Evolutionary conservation across 1,140 invertebrate genomes (phyloP).

Genomic region (Macrobrachium rosenbergii): DNA sequence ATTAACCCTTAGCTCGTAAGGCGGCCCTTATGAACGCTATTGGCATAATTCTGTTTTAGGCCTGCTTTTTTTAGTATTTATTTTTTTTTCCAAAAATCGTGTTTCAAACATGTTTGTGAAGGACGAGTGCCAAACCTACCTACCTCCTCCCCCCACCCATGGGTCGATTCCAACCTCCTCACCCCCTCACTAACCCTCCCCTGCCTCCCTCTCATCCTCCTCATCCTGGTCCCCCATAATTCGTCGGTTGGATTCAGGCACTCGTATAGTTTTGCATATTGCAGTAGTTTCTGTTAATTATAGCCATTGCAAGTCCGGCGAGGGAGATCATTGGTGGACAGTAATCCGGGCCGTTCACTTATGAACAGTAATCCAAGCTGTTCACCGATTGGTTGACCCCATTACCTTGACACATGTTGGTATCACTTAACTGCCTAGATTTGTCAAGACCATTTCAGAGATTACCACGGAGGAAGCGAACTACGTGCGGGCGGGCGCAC

Average conservation of each 20-base stretch:
- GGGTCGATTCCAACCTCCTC: neutral
- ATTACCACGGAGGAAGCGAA: neutral
- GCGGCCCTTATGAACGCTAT: no score
- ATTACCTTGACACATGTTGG: no score
- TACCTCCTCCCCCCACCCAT: neutral
- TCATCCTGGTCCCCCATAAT: neutral
- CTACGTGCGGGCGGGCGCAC: neutral
- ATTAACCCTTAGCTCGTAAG: no score
- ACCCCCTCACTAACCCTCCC: neutral
- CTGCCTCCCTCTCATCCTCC: neutral
- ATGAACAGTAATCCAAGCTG: no score
- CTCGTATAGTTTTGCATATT: neutral
- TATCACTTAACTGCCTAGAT: no score
- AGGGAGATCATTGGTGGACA: neutral
- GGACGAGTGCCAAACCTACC: neutral
- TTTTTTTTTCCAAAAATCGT: no score
- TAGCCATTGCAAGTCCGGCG: neutral
- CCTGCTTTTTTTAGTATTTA: no score
- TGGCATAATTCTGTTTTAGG: no score
- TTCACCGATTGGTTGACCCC: no score
- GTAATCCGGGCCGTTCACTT: no score
- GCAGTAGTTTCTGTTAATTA: neutral
- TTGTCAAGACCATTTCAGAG: no score
- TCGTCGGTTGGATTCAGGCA: neutral
- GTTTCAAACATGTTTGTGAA: no score